Evolutionary conservation across 2,888 invertebrate species (phyloP).

Genomic region (Drepana falcataria): DNA sequence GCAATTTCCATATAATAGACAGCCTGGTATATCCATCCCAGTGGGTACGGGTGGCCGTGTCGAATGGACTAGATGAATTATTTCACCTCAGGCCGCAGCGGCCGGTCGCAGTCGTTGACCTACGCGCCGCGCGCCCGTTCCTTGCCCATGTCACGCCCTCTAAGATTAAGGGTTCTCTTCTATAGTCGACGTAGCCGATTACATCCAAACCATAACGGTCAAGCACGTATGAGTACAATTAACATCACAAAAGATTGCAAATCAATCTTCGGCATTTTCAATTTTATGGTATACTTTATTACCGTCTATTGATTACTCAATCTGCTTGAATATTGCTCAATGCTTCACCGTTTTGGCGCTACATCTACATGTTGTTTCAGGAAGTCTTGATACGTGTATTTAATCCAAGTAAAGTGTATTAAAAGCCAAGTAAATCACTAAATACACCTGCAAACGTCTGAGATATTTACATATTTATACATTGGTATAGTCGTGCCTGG

Average conservation of each 20-base stretch:
- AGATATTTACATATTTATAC: too few species aligned
- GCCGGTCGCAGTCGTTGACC: conserved; percentile 64
- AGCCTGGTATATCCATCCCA: neutral
- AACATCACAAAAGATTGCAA: neutral
- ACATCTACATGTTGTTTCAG: neutral
- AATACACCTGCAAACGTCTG: too few species aligned
- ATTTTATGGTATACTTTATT: neutral
- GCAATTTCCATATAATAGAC: neutral
- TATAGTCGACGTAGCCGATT: neutral
- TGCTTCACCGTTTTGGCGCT: neutral
- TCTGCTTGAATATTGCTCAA: neutral
- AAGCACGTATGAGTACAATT: neutral
- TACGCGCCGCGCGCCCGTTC: conserved; percentile 33
- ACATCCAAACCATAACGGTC: neutral
- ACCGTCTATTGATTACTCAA: neutral
- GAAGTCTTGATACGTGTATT: neutral
- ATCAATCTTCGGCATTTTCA: neutral
- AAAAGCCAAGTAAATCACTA: too few species aligned
- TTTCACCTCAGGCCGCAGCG: conserved; percentile 41
- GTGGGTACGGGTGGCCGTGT: conserved; percentile 28
- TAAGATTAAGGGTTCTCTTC: conserved; percentile 23
- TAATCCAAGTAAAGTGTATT: too few species aligned
- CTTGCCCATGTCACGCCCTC: conserved; percentile 34
- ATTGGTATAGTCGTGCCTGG: too few species aligned
- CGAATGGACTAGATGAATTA: conserved; percentile 55